These are phyloP conservation scores for Cheiracanthium punctorium DNA, from an alignment of 2,888 invertebrate species.

Conservation along the genomic window DNA sequence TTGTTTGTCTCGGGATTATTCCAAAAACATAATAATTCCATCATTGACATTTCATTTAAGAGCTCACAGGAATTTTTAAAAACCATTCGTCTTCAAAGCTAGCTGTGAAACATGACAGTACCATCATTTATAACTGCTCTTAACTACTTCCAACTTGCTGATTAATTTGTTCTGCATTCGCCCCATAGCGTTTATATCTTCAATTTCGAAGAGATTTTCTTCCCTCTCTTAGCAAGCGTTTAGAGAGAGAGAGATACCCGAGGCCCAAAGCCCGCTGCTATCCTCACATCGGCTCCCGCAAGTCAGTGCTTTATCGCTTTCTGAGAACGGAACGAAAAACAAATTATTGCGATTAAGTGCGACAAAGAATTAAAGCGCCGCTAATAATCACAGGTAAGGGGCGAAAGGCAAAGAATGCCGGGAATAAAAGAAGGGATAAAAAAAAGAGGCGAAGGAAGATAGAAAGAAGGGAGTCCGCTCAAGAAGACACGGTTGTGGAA, in stretches of 20 bases:
- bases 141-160: background rate
- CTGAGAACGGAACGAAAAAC: slow-evolving; percentile 47
- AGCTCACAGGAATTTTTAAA: no score
- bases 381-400: slow-evolving; percentile 59
- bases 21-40: no score
- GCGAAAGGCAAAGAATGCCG: background rate
- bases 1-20: no score
- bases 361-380: slow-evolving; percentile 56
- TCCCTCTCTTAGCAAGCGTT: background rate
- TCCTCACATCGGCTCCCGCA: slow-evolving; percentile 12
- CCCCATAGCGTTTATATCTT: background rate
- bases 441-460: background rate
- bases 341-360: slow-evolving; percentile 67
- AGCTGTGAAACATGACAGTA: no score
- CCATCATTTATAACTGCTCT: background rate
- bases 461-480: background rate
- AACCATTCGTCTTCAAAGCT: no score
- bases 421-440: background rate
- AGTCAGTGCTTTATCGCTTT: slow-evolving; percentile 53
- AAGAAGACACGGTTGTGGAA: background rate
- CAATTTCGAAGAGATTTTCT: background rate
- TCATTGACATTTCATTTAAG: no score
- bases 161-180: background rate
- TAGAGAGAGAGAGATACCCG: background rate
- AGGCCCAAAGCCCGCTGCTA: slow-evolving; percentile 27